Conservation (phyloP, 2,888 invertebrate species). For the Acanthosepion pharaonis region DNA sequence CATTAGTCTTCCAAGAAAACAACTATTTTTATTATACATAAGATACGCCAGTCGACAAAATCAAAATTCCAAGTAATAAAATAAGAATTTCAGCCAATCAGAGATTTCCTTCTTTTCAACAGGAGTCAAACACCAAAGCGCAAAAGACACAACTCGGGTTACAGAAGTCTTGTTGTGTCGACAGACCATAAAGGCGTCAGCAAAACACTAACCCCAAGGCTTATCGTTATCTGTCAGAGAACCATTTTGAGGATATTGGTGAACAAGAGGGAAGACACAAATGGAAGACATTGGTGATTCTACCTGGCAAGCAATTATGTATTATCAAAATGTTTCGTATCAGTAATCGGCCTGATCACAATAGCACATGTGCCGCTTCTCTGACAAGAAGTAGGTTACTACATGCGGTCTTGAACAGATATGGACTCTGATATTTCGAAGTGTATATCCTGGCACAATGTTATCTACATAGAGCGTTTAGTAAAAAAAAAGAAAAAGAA, state of each 20-base stretch:
- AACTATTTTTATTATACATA: no score
- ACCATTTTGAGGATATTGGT: background rate
- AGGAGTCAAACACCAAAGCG: background rate
- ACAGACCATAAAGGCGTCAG: slow-evolving; percentile 23
- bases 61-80: background rate
- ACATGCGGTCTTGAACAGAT: background rate
- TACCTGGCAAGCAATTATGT: background rate
- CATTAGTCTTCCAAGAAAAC: no score
- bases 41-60: no score
- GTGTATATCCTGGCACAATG: background rate
- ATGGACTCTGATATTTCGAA: background rate
- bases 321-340: background rate
- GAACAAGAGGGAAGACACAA: background rate
- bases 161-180: background rate
- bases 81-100: background rate
- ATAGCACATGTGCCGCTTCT: background rate
- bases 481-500: no score
- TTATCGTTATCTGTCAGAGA: background rate
- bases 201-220: background rate
- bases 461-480: background rate
- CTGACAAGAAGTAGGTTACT: background rate
- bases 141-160: background rate
- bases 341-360: background rate
- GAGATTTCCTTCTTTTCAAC: background rate
- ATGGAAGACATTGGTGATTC: background rate